Evolutionary conservation across 2,888 invertebrate genomes (phyloP), one percentile per base, ranked within the genome.

Genomic region (Galerucella calmariensis): DNA sequence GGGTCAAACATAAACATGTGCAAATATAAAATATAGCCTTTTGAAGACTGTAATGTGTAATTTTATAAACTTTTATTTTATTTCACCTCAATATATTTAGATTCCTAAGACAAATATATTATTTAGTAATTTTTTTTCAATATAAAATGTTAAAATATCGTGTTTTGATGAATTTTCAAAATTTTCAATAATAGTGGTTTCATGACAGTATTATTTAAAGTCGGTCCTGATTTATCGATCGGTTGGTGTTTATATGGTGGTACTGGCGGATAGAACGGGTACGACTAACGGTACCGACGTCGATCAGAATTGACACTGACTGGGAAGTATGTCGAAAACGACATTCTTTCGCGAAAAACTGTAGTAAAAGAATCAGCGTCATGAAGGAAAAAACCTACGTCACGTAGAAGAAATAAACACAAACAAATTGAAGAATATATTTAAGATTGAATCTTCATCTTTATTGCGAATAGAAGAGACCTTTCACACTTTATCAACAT

Each of bases 251-350:
- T 72, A 66, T 59, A 58, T 24, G 59, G 63, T 71, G 71, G 72
- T 67, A 59, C 72, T 67, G 24, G 71, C 56, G 20, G 59, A 24
- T 65, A 69, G 72, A 75, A 66, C 62, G 59, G 59, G 69, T 67
- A 75, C 75, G 75, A 44, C 51, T 75, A 75, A 75, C 75, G 75
- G 75, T 67, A 75, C 58, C 63, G 41, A 10, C 69, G 56, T 51
- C 72, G 67, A 72, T 69, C 69, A 73, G 63, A 73, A 69, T 73
- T 72, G 66, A 72, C 66, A 59, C 71, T 71, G 65, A 71, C 27
- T 59, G 48, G 59, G 66, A 72, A 72, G 72, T 59, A 72, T 72
- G 66, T 67, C 71, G 71, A 53, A 71, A 65, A 56, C 71, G 66
- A 72, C 72, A 72, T 72, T 59, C 72, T 72, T 72, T 72, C 14